phyloP scores from a whole-genome alignment of 2,888 invertebrate genomes.

The Cheilosia scutellata region DNA sequence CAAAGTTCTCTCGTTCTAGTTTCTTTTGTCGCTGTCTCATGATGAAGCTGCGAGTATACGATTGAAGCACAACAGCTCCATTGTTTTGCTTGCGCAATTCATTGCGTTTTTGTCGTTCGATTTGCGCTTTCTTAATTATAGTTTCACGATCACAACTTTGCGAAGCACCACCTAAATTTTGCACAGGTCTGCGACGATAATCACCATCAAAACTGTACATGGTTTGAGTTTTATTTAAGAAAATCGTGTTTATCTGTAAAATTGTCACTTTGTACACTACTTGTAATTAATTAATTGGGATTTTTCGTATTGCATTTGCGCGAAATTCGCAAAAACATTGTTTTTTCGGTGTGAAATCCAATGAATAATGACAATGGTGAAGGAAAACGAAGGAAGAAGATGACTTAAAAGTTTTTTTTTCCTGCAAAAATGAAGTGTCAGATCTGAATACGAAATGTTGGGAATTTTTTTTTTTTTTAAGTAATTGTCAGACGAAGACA shows the following conservation, averaged over 20 bases:
- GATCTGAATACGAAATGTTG: not conserved
- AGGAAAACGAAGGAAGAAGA: slow-evolving; percentile 53
- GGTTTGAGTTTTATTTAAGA: slow-evolving; percentile 26
- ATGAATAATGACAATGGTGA: slow-evolving; percentile 66
- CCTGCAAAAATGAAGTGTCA: slow-evolving; percentile 37
- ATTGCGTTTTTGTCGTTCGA: slow-evolving; percentile 94
- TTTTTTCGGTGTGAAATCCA: slow-evolving; percentile 63
- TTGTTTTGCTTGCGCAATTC: slow-evolving; percentile 90
- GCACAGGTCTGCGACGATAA: slow-evolving; percentile 93
- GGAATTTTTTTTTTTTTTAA: slow-evolving; percentile 19
- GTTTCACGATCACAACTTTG: slow-evolving; percentile 88
- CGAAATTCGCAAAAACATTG: slow-evolving; percentile 69
- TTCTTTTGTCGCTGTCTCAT: slow-evolving; percentile 88
- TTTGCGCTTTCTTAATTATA: slow-evolving; percentile 90
- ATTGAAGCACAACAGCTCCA: slow-evolving; percentile 93
- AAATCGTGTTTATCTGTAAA: slow-evolving; percentile 22
- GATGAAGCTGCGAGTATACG: slow-evolving; percentile 91
- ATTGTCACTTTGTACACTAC: slow-evolving; percentile 7
- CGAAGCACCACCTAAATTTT: slow-evolving; percentile 95
- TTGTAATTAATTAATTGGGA: slow-evolving; percentile 43
- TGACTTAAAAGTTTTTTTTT: slow-evolving; percentile 56
- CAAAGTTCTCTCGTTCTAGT: slow-evolving; percentile 89
- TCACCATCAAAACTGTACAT: slow-evolving; percentile 96
- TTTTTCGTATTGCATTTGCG: slow-evolving; percentile 52
- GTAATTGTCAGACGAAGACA: slow-evolving; percentile 49